These are phyloP conservation scores for Sebastes wilsoni DNA, from an alignment of 2,797 vertebrate species.

Conservation along the genomic window DNA sequence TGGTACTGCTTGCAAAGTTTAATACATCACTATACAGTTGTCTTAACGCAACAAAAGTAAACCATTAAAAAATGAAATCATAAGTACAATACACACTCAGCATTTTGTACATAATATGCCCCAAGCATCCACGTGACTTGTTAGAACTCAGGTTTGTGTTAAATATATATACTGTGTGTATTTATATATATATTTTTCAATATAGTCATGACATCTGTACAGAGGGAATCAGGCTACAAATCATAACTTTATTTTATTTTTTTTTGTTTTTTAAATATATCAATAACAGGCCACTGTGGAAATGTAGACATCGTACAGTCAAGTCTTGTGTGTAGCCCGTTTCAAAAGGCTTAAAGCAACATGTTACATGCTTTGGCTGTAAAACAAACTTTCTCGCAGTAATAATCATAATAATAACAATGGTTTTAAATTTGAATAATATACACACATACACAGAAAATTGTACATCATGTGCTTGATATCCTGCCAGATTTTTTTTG, in stretches of 20 bases:
- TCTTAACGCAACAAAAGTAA: constrained; percentile 79
- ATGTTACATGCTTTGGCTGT: constrained; percentile 97
- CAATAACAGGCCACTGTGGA: constrained; percentile 90
- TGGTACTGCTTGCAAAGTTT: constrained; percentile 81
- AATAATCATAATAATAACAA: constrained; percentile 56
- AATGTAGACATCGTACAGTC: constrained; percentile 89
- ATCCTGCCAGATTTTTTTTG: constrained; percentile 58
- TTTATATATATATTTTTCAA: constrained; percentile 68
- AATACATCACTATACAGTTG: constrained; percentile 82
- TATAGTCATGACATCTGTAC: constrained; percentile 83
- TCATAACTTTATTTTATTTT: constrained; percentile 78
- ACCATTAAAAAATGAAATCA: constrained; percentile 62
- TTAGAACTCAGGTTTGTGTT: constrained; percentile 78
- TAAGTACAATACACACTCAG: constrained; percentile 68
- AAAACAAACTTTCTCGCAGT: constrained; percentile 79
- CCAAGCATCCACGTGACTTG: constrained; percentile 88
- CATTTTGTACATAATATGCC: constrained; percentile 86
- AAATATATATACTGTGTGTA: constrained; percentile 80
- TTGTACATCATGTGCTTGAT: constrained; percentile 83
- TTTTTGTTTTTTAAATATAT: constrained; percentile 76
- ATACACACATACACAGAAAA: constrained; percentile 87
- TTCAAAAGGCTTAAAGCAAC: constrained; percentile 89
- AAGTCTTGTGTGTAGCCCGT: constrained; percentile 84
- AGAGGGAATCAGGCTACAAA: constrained; percentile 88
- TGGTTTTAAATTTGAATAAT: constrained; percentile 86